These are phyloP conservation scores for Xenops minutus DNA, from an alignment of 2,797 vertebrate species.

Conservation along the genomic window DNA sequence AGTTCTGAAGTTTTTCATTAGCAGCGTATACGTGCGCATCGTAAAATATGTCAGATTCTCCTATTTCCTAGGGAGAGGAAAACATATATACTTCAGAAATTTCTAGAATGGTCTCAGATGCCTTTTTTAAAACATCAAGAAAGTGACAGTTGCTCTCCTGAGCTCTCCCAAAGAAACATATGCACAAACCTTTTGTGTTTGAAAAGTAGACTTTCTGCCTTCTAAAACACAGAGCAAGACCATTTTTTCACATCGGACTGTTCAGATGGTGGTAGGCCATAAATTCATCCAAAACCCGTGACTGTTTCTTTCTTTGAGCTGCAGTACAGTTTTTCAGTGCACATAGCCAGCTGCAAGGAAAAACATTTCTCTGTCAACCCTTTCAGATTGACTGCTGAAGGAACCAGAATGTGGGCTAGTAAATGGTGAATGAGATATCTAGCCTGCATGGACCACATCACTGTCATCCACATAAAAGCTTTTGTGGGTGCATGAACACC, in stretches of 20 bases:
- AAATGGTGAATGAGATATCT: not conserved
- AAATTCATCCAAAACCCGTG: not conserved
- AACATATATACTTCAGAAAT: conserved; percentile 15
- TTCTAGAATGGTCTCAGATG: not conserved
- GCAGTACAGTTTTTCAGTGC: not conserved
- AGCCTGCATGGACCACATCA: not conserved
- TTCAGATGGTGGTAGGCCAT: not conserved
- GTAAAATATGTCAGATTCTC: not conserved
- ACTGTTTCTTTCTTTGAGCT: not conserved
- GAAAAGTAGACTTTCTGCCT: not conserved
- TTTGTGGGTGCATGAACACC: not conserved
- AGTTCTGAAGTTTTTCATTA: conserved; percentile 47
- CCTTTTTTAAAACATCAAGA: not conserved
- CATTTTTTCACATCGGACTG: not conserved
- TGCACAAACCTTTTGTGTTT: not conserved
- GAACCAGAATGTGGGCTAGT: not conserved
- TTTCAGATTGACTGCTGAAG: not conserved
- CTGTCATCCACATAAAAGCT: not conserved
- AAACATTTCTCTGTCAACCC: not conserved
- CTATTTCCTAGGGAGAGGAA: not conserved
- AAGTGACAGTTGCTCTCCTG: not conserved
- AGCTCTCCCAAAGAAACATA: not conserved
- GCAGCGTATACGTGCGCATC: not conserved
- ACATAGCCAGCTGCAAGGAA: not conserved
- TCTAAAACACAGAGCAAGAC: not conserved